Base-by-base conservation (phyloP, 2,797 vertebrate species). In the Hypotaenidia philippensis region DNA sequence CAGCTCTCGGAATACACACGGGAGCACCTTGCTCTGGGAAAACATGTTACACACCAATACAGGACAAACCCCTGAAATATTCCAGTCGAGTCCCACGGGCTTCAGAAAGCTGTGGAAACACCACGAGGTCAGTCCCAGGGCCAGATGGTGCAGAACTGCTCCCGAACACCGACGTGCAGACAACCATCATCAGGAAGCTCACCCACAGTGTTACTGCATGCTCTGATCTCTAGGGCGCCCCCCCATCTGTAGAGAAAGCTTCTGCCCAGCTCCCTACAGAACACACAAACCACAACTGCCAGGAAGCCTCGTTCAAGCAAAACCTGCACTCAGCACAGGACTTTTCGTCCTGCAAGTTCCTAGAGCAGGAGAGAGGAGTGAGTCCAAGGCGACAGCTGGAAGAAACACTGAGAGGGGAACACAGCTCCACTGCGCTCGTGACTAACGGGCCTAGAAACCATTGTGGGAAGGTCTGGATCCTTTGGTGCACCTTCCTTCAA, bases 381-480 rank as follows among this genome's bases (percentile, higher is more conserved):
- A 93, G 13, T 44, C 63, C 75, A 29, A 70, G 53, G 56, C 18
- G 77, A 77, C 31, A 69, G 84, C 92, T 86, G 64, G 38, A 87
- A 93, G 72, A 79, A 78, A 74, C 0, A 21, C 6, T n/a, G 50
- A 25, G 49, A 85, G 61, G 80, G 14, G 31, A 55, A 66, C 1
- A 4, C n/a, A 22, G 63, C 25, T 56, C 56, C 5, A 11, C 31
- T 38, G 9, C 29, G 3, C 26, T 45, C 25, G 6, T 7, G 41
- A 14, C 0, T 3, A 81, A 41, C 21, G 4, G 22, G 25, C 44
- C 65, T n/a, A 53, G 32, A 64, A 20, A 1, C 29, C n/a, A 21
- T 1, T 34, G 23, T 7, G 66, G 90, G n/a, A 19, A 19, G 1
- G 5, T 5, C 27, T 22, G 64, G 45, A 29, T 70, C 45, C 72